Evolutionary conservation across 35 echinoderm and acorn worm genomes (phyloP).

Genomic region (Holothuria glaberrima): DNA sequence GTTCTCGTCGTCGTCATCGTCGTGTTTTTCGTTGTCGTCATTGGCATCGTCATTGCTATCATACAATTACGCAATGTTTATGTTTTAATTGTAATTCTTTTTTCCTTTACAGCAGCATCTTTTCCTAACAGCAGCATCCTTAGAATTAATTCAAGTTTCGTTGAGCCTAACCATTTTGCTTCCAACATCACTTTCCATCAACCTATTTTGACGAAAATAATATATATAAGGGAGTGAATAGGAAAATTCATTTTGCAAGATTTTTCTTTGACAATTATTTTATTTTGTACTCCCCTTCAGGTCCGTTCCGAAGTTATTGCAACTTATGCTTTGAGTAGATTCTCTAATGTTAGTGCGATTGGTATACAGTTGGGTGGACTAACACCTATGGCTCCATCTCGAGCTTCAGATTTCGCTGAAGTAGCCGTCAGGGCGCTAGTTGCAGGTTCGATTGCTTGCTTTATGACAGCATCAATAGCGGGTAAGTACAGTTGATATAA

Average conservation of each 20-base stretch:
- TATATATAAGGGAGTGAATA: too few relatives aligned
- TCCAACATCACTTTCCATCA: not conserved
- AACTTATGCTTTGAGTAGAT: slow-evolving; percentile 55
- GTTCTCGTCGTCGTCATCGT: too few relatives aligned
- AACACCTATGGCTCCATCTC: slow-evolving; percentile 39
- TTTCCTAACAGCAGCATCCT: too few relatives aligned
- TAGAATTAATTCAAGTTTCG: too few relatives aligned
- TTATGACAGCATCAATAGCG: slow-evolving; percentile 64
- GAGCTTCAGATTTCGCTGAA: slow-evolving; percentile 42
- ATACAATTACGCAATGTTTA: too few relatives aligned
- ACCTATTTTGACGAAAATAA: not conserved
- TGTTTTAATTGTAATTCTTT: too few relatives aligned
- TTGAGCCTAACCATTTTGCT: too few relatives aligned
- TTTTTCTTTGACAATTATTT: too few relatives aligned
- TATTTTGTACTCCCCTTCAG: too few relatives aligned
- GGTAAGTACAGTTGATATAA: slow-evolving; percentile 3
- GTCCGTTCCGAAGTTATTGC: slow-evolving; percentile 53
- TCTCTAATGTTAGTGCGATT: slow-evolving; percentile 48
- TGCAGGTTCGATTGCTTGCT: slow-evolving; percentile 52
- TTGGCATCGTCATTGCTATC: too few relatives aligned
- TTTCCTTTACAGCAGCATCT: too few relatives aligned
- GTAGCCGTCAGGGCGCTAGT: slow-evolving; percentile 48
- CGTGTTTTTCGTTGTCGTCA: too few relatives aligned
- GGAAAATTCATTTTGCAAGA: not conserved
- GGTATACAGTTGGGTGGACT: slow-evolving; percentile 58